Conservation (phyloP, 2,113 vertebrate species). For the Tenebrosternarchus preto region DNA sequence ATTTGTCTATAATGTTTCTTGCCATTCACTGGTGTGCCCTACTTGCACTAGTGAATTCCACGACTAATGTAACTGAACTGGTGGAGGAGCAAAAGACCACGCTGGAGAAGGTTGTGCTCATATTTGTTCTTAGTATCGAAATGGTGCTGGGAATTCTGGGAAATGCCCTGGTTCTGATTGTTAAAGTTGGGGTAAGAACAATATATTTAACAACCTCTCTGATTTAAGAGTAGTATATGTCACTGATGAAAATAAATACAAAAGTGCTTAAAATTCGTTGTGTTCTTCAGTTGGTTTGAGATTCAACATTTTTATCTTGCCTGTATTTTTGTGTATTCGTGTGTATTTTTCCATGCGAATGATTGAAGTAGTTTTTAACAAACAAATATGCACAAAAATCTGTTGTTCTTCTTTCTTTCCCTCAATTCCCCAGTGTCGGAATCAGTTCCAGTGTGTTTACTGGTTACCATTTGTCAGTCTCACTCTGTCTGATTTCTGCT, state of each 20-base stretch:
- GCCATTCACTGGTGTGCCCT: background rate
- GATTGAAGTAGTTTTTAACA: too few relatives aligned
- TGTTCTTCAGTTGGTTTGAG: too few relatives aligned
- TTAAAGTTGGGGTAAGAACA: constrained; percentile 68
- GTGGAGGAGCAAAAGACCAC: constrained; percentile 50
- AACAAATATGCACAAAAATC: too few relatives aligned
- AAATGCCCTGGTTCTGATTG: constrained; percentile 66
- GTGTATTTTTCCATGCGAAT: too few relatives aligned
- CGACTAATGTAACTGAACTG: constrained; percentile 53
- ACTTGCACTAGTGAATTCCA: constrained; percentile 62
- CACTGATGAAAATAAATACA: too few relatives aligned
- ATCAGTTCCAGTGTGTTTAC: constrained; percentile 64
- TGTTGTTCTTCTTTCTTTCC: background rate
- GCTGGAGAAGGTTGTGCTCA: constrained; percentile 65
- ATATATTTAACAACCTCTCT: background rate
- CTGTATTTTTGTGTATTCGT: too few relatives aligned
- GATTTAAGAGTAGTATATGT: too few relatives aligned
- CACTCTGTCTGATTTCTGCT: constrained; percentile 74
- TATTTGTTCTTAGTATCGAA: constrained; percentile 64
- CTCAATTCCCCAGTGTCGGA: constrained; percentile 60
- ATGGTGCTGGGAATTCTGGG: constrained; percentile 69
- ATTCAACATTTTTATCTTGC: too few relatives aligned
- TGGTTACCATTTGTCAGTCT: constrained; percentile 73
- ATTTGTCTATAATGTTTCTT: background rate
- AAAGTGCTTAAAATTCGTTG: too few relatives aligned